Conservation (phyloP, 2,113 vertebrate genomes). For the Ptilonorhynchus violaceus region DNA sequence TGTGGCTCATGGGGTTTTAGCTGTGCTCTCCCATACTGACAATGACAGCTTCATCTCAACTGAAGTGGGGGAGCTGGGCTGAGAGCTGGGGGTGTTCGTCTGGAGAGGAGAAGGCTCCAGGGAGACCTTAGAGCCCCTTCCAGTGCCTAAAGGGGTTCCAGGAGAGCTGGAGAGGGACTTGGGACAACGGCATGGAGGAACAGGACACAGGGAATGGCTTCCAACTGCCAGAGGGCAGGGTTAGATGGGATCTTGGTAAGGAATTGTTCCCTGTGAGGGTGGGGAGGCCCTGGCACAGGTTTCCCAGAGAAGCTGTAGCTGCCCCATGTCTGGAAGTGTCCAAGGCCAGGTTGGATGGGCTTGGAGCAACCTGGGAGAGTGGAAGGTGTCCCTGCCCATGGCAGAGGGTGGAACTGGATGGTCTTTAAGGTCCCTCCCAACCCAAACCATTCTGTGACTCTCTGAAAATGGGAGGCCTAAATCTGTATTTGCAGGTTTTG, state of each 20-base stretch:
- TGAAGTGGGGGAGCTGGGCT: not conserved
- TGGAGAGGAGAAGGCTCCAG: not conserved
- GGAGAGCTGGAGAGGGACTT: not conserved
- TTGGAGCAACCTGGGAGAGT: fast-evolving
- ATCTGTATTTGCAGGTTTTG: not conserved
- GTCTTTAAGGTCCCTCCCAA: not conserved
- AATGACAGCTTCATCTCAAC: not conserved
- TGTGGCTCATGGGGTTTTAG: not conserved
- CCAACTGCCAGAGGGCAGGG: not conserved
- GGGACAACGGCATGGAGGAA: not conserved
- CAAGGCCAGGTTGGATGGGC: fast-evolving
- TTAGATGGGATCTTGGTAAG: fast-evolving
- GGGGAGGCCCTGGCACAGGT: not conserved
- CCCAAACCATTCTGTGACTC: not conserved
- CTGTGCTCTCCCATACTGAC: not conserved
- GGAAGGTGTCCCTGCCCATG: not conserved
- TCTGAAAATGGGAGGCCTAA: not conserved
- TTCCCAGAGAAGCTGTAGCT: not conserved
- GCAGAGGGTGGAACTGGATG: not conserved
- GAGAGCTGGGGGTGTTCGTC: not conserved
- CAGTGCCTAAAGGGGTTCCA: not conserved
- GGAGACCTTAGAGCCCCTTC: not conserved
- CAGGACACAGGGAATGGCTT: not conserved
- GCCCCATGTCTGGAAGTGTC: not conserved
- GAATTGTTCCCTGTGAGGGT: not conserved